Conservation (phyloP, 2,888 invertebrate species). For the Apotomis turbidana region DNA sequence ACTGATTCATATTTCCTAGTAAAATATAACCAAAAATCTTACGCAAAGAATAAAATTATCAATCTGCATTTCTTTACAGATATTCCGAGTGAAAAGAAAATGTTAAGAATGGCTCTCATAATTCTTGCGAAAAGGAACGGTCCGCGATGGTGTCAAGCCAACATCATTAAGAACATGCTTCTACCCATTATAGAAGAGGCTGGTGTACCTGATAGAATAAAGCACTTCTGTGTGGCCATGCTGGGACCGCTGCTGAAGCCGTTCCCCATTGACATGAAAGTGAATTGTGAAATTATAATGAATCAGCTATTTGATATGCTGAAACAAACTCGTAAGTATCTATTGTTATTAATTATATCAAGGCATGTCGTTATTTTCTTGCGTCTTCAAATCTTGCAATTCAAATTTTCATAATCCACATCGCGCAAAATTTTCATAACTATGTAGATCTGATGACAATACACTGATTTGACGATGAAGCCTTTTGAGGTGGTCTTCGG, state of each 20-base stretch:
- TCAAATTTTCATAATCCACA: too few species aligned
- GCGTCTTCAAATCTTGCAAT: too few species aligned
- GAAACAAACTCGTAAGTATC: slow-evolving; percentile 65
- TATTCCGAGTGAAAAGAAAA: slow-evolving; percentile 60
- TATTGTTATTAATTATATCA: too few species aligned
- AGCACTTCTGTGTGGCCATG: slow-evolving; percentile 65
- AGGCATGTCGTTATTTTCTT: too few species aligned
- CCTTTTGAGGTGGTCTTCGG: too few species aligned
- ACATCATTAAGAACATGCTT: slow-evolving; percentile 68
- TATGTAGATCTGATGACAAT: too few species aligned
- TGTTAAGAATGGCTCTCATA: slow-evolving; percentile 66
- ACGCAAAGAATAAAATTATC: neutral
- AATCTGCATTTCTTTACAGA: slow-evolving; percentile 55
- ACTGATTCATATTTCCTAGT: too few species aligned
- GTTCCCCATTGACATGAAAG: slow-evolving; percentile 72
- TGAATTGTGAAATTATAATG: slow-evolving; percentile 68
- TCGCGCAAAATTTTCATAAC: too few species aligned
- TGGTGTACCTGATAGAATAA: slow-evolving; percentile 52
- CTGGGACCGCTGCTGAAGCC: slow-evolving; percentile 74
- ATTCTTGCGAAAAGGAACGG: slow-evolving; percentile 74
- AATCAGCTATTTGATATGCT: slow-evolving; percentile 66
- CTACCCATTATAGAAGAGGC: slow-evolving; percentile 65
- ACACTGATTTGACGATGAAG: too few species aligned
- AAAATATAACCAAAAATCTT: too few species aligned
- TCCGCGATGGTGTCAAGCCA: slow-evolving; percentile 72